Conservation (phyloP, 2,888 invertebrate genomes). For the Hemistola chrysoprasaria region DNA sequence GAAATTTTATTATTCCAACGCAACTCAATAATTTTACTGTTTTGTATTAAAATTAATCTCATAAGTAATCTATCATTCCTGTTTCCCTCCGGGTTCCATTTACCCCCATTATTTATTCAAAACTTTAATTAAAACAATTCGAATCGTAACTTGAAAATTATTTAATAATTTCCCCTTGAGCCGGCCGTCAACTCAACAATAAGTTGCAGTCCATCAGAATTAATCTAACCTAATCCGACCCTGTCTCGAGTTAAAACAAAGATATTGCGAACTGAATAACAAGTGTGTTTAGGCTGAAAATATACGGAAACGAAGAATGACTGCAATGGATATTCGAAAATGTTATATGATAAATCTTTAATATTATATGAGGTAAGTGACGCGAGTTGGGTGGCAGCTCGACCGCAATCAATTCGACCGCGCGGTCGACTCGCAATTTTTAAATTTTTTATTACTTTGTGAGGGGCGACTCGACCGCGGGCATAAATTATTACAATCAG, state of each 20-base stretch:
- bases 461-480: too few species aligned
- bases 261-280: constrained; percentile 74
- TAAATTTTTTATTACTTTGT: too few species aligned
- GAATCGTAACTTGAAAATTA: constrained; percentile 66
- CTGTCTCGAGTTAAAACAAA: constrained; percentile 76
- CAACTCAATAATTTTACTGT: too few species aligned
- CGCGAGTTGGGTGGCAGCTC: too few species aligned
- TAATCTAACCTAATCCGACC: constrained; percentile 75
- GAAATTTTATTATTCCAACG: too few species aligned
- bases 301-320: constrained; percentile 30
- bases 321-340: too few species aligned
- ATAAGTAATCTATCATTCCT: constrained; percentile 36
- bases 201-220: constrained; percentile 78
- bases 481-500: too few species aligned
- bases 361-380: too few species aligned
- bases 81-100: constrained; percentile 43
- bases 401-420: too few species aligned
- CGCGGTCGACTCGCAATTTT: too few species aligned
- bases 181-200: constrained; percentile 75
- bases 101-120: constrained; percentile 56
- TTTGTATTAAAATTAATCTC: constrained; percentile 22
- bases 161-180: constrained; percentile 70
- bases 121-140: constrained; percentile 74
- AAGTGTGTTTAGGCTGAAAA: constrained; percentile 47
- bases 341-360: too few species aligned